Percentiles rank a stretch among this genome's conserved stretches.
These are phyloP conservation scores for Poecilia velifera DNA, from an alignment of 2,797 vertebrate species.

Conservation along the genomic window DNA sequence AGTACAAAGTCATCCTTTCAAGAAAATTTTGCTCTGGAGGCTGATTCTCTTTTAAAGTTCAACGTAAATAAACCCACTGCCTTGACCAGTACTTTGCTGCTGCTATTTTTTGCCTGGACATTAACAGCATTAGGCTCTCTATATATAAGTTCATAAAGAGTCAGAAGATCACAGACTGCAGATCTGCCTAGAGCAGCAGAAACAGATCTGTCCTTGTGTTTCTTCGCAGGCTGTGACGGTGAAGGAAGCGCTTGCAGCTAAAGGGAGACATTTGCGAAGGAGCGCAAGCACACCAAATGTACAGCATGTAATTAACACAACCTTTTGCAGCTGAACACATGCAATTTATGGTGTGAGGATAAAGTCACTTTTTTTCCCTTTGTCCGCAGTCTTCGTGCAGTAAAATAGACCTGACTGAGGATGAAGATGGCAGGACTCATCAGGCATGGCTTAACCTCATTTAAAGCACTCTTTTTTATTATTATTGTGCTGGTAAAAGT, in stretches of 20 bases:
- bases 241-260: constrained; percentile 91
- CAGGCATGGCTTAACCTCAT: not conserved
- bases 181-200: not conserved
- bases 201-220: not conserved
- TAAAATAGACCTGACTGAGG: constrained; percentile 89
- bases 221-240: constrained; percentile 89
- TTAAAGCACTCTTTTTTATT: not conserved
- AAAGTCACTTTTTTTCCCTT: constrained; percentile 23
- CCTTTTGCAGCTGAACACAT: constrained; percentile 4
- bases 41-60: not conserved
- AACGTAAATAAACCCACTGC: not conserved
- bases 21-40: not conserved
- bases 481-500: not conserved
- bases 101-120: not conserved
- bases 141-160: not conserved
- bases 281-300: constrained; percentile 97
- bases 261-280: constrained; percentile 90
- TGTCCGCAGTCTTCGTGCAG: constrained; percentile 86
- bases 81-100: not conserved
- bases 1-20: not conserved
- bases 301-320: constrained; percentile 85
- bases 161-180: not conserved
- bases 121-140: not conserved
- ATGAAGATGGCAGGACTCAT: constrained; percentile 86
- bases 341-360: not conserved